A percentile compares a stretch with the other conserved stretches of the same genome.
Conservation (phyloP, 2,113 vertebrate genomes). For the Megaceryle torquata region DNA sequence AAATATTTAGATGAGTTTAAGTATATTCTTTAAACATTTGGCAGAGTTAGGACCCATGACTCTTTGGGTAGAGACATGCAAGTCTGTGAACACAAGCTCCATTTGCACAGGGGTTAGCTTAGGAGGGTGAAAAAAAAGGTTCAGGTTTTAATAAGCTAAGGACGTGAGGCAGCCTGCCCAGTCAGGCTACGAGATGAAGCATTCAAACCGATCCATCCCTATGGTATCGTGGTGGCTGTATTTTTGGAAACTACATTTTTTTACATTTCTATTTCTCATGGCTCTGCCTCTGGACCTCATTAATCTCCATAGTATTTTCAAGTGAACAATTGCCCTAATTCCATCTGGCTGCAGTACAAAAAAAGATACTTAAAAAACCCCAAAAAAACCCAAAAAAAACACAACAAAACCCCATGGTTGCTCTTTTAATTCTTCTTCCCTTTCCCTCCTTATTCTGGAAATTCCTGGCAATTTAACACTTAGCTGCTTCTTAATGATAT, state of each 20-base stretch:
- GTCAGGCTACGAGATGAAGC: slow-evolving; percentile 66
- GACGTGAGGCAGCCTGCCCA: slow-evolving; percentile 59
- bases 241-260: slow-evolving; percentile 76
- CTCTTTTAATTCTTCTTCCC: slow-evolving; percentile 44
- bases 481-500: slow-evolving; percentile 75
- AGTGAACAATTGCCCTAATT: slow-evolving; percentile 80
- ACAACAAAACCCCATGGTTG: neutral
- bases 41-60: neutral
- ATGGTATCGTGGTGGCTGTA: slow-evolving; percentile 64
- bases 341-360: slow-evolving; percentile 68
- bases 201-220: slow-evolving; percentile 67
- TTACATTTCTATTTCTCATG: slow-evolving; percentile 72
- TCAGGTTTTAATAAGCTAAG: slow-evolving; percentile 48
- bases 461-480: slow-evolving; percentile 73
- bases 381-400: neutral
- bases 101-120: neutral
- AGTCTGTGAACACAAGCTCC: neutral
- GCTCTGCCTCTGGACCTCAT: slow-evolving; percentile 72
- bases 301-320: slow-evolving; percentile 75
- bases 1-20: neutral
- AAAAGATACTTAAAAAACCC: neutral
- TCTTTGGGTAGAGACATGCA: neutral
- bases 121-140: neutral
- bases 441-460: slow-evolving; percentile 69
- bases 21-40: neutral